Evolutionary conservation across 2,888 invertebrate genomes (phyloP).

Genomic region (Zygaena filipendulae): DNA sequence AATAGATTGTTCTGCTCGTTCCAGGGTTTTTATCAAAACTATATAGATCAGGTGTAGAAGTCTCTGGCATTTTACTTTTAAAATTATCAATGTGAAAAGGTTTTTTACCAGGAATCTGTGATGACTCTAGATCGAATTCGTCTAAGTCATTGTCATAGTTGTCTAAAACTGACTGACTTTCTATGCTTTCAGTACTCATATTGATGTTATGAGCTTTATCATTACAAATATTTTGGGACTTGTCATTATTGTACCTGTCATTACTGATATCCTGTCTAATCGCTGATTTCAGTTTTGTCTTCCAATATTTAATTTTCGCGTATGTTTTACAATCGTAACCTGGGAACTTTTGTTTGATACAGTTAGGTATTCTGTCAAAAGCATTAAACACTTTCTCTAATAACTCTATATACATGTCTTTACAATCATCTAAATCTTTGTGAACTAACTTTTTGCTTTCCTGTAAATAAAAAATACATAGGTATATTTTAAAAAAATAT

Average conservation of each 20-base stretch:
- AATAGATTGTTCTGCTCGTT: slow-evolving; percentile 31
- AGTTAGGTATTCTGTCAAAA: slow-evolving; percentile 72
- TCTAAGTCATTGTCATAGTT: slow-evolving; percentile 28
- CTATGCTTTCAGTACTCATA: too few relatives aligned
- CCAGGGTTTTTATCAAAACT: slow-evolving; percentile 23
- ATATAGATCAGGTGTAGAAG: slow-evolving; percentile 37
- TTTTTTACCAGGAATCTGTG: slow-evolving; percentile 20
- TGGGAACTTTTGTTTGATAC: slow-evolving; percentile 69
- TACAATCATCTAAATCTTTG: slow-evolving; percentile 38
- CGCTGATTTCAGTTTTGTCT: slow-evolving; percentile 64
- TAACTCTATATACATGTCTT: slow-evolving; percentile 67
- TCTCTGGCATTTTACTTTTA: slow-evolving; percentile 18
- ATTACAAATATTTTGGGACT: too few relatives aligned
- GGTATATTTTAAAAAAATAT: too few relatives aligned
- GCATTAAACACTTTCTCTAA: slow-evolving; percentile 72
- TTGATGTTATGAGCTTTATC: too few relatives aligned
- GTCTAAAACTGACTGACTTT: slow-evolving; percentile 24
- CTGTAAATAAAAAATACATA: slow-evolving; percentile 19
- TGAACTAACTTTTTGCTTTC: slow-evolving; percentile 17
- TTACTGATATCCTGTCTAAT: slow-evolving; percentile 55
- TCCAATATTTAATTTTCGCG: slow-evolving; percentile 64
- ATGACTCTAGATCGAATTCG: slow-evolving; percentile 31
- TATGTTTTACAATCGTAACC: slow-evolving; percentile 69
- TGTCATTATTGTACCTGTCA: too few relatives aligned
- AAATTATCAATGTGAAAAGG: slow-evolving; percentile 9